These are phyloP conservation scores for Strigamia maritima DNA, from an alignment of 2,888 invertebrate species.

Conservation along the genomic window DNA sequence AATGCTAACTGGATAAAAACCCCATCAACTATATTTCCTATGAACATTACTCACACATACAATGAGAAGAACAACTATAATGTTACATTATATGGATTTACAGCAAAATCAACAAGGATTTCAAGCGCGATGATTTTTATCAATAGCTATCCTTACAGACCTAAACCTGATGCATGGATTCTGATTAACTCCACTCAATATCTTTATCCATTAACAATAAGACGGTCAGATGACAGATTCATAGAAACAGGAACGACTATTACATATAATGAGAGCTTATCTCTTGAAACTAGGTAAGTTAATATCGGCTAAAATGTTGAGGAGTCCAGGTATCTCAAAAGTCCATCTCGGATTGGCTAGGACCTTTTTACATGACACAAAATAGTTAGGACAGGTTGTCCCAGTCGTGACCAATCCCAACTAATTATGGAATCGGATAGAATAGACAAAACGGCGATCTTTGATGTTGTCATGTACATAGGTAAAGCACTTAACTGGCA, in stretches of 20 bases:
- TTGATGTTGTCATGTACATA: too few species aligned
- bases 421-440: too few species aligned
- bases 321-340: too few species aligned
- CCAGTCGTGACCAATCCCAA: too few species aligned
- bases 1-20: not conserved
- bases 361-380: too few species aligned
- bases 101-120: not conserved
- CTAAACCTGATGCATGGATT: not conserved
- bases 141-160: not conserved
- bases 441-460: too few species aligned
- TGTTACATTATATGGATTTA: not conserved
- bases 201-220: not conserved
- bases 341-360: too few species aligned
- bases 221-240: not conserved
- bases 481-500: too few species aligned
- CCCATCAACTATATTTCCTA: not conserved
- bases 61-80: not conserved
- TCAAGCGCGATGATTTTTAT: not conserved
- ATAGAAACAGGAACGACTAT: not conserved
- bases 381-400: too few species aligned
- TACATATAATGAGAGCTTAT: not conserved
- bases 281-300: not conserved
- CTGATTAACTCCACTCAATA: not conserved
- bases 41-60: not conserved
- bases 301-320: too few species aligned